Percentiles rank a stretch among this genome's conserved stretches.
These are phyloP conservation scores for Drosophila teissieri DNA, from an alignment of 1,140 invertebrate genomes.

Conservation along the genomic window DNA sequence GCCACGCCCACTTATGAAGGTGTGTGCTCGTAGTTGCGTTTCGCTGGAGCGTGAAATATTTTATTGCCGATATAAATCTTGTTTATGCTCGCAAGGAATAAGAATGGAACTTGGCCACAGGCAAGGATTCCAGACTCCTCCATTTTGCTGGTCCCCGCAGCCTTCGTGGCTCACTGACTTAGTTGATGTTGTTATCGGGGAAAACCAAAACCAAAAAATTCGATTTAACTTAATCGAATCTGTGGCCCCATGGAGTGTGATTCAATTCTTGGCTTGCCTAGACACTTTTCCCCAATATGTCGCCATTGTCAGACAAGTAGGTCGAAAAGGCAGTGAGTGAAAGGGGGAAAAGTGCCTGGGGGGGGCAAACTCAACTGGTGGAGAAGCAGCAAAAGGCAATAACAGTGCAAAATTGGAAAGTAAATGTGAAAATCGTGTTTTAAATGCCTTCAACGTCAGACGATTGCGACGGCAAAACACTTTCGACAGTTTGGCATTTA, in stretches of 20 bases:
- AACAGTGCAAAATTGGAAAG: conserved; percentile 71
- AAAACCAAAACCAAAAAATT: conserved; percentile 66
- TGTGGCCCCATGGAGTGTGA: conserved; percentile 47
- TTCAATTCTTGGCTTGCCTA: conserved; percentile 61
- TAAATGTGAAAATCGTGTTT: conserved; percentile 79
- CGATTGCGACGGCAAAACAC: conserved; percentile 45
- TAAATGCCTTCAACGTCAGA: conserved; percentile 70
- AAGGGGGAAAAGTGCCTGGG: neutral
- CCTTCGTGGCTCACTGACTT: conserved; percentile 29
- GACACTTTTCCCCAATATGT: conserved; percentile 71
- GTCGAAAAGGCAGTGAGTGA: conserved; percentile 11
- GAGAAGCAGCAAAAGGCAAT: conserved; percentile 42
- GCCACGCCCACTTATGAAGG: conserved; percentile 16
- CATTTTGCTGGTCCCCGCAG: conserved; percentile 1
- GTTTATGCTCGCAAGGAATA: conserved; percentile 48
- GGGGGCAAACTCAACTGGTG: conserved; percentile 15
- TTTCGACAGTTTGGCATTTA: conserved; percentile 72
- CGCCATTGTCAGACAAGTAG: conserved; percentile 43
- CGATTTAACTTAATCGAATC: conserved; percentile 73
- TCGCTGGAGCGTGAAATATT: conserved; percentile 65
- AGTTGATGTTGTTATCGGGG: conserved; percentile 62
- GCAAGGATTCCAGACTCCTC: conserved; percentile 21
- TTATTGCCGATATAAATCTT: conserved; percentile 75
- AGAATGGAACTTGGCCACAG: conserved; percentile 20
- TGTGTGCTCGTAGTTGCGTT: conserved; percentile 52